phyloP scores from a whole-genome alignment of 1,140 invertebrate genomes.

The Pantala flavescens region DNA sequence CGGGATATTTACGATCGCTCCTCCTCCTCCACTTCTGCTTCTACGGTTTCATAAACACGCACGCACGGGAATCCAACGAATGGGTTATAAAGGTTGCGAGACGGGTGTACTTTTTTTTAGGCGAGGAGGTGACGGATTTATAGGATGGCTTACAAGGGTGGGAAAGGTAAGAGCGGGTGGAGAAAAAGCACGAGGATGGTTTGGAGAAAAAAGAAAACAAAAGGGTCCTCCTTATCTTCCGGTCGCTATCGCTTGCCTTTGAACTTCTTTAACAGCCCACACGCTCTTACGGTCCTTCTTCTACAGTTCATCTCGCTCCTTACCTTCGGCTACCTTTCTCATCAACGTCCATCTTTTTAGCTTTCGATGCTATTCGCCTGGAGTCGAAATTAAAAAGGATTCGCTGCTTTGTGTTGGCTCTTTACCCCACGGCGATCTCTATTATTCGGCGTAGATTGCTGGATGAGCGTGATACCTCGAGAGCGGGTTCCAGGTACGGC shows the following conservation, averaged over 20 bases:
- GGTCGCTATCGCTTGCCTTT: slow-evolving; percentile 3
- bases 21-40: not conserved
- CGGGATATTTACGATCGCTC: not conserved
- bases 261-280: slow-evolving; percentile 1
- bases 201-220: not conserved
- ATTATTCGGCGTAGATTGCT: too few relatives aligned
- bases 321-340: too few relatives aligned
- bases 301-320: too few relatives aligned
- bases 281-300: not conserved
- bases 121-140: not conserved
- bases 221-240: not conserved
- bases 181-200: too few relatives aligned
- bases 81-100: not conserved
- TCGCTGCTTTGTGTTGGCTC: too few relatives aligned
- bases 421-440: too few relatives aligned
- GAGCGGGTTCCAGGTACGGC: too few relatives aligned
- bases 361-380: too few relatives aligned
- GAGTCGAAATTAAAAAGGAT: too few relatives aligned
- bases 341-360: too few relatives aligned
- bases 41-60: slow-evolving; percentile 5
- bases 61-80: not conserved
- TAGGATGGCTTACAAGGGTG: not conserved
- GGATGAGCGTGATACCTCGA: too few relatives aligned
- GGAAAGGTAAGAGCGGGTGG: not conserved
- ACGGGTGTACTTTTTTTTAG: not conserved